phyloP scores from a whole-genome alignment of 2,888 invertebrate genomes.

The Cheilosia scutellata region DNA sequence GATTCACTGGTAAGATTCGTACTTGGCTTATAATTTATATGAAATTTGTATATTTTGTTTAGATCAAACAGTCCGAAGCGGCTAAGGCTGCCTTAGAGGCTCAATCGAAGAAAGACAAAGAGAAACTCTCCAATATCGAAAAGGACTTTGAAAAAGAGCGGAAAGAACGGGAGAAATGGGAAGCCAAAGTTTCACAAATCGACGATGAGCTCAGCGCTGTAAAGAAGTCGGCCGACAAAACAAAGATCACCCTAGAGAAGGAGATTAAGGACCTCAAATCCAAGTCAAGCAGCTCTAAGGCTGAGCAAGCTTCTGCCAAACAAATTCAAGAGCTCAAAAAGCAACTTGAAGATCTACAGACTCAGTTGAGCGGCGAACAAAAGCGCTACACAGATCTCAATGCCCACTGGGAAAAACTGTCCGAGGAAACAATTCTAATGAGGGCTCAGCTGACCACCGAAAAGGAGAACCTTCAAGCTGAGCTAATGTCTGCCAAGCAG shows the following conservation, averaged over 20 bases:
- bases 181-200: slow-evolving; percentile 87
- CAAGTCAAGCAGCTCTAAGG: slow-evolving; percentile 85
- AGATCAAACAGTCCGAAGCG: slow-evolving; percentile 85
- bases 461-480: slow-evolving; percentile 90
- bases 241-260: slow-evolving; percentile 89
- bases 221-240: slow-evolving; percentile 88
- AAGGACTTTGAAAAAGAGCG: slow-evolving; percentile 88
- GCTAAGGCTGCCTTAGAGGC: slow-evolving; percentile 84
- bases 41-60: slow-evolving; percentile 43
- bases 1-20: slow-evolving; percentile 82
- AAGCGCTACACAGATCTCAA: slow-evolving; percentile 92
- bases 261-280: slow-evolving; percentile 91
- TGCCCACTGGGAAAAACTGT: slow-evolving; percentile 91
- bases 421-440: slow-evolving; percentile 93
- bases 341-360: slow-evolving; percentile 87
- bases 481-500: slow-evolving; percentile 80
- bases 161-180: slow-evolving; percentile 88
- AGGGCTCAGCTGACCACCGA: slow-evolving; percentile 93
- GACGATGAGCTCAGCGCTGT: slow-evolving; percentile 86
- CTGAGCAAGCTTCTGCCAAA: slow-evolving; percentile 88
- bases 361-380: slow-evolving; percentile 87
- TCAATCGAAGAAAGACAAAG: slow-evolving; percentile 84
- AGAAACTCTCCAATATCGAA: slow-evolving; percentile 85
- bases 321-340: slow-evolving; percentile 87
- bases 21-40: not conserved